Evolutionary conservation across 1,140 invertebrate species (phyloP).

Genomic region (Atta colombica): DNA sequence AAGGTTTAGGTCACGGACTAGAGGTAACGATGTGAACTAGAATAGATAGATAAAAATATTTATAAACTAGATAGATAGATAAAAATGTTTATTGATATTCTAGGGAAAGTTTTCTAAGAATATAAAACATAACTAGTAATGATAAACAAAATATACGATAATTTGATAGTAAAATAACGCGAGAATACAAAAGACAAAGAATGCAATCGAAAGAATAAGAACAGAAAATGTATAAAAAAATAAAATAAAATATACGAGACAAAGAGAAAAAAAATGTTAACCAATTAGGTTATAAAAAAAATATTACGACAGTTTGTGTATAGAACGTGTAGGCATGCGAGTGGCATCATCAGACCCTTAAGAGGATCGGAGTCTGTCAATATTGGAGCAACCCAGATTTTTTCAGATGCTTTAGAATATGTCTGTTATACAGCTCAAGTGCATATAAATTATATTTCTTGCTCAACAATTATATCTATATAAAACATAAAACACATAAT

Average conservation of each 20-base stretch:
- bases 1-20: too few species aligned
- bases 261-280: not conserved
- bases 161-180: too few species aligned
- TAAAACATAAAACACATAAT: not conserved
- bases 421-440: not conserved
- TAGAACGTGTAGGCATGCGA: conserved; percentile 28
- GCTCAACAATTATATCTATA: not conserved
- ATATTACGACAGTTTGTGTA: conserved; percentile 25
- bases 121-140: too few species aligned
- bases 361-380: conserved; percentile 59
- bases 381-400: conserved; percentile 68
- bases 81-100: too few species aligned
- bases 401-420: conserved; percentile 25
- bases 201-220: too few species aligned
- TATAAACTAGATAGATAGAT: too few species aligned
- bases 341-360: conserved; percentile 61
- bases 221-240: too few species aligned
- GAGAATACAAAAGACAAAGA: too few species aligned
- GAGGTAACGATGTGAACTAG: too few species aligned
- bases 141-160: too few species aligned
- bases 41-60: too few species aligned
- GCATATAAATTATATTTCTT: not conserved
- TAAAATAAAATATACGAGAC: not conserved
- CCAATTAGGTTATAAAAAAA: conserved; percentile 30
- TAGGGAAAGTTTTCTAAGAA: too few species aligned